These are phyloP conservation scores for Rhinichthys klamathensis DNA, from an alignment of 2,113 vertebrate genomes.

Conservation along the genomic window DNA sequence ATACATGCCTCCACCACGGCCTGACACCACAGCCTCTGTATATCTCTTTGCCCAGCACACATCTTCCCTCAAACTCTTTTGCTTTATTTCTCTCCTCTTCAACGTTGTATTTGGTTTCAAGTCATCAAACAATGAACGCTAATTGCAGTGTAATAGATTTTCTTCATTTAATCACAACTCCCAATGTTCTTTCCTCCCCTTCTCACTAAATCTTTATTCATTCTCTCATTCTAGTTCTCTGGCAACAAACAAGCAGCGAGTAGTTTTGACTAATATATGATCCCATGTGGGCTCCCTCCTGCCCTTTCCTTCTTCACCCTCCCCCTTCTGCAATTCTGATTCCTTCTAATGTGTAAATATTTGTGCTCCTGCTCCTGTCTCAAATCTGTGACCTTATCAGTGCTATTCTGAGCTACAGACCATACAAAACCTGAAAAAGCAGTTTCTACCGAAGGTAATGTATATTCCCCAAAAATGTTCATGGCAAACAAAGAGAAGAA, in stretches of 20 bases:
- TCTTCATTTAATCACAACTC: slow-evolving; percentile 15
- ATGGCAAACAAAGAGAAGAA: slow-evolving; percentile 20
- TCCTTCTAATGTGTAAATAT: slow-evolving; percentile 44
- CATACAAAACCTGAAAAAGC: slow-evolving; percentile 8
- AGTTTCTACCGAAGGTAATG: background rate
- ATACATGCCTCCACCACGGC: background rate
- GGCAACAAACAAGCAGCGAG: background rate
- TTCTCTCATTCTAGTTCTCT: slow-evolving; percentile 52
- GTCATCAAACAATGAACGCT: slow-evolving; percentile 16
- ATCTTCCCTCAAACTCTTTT: background rate
- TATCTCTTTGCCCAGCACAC: background rate
- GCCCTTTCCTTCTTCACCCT: background rate
- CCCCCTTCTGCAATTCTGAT: background rate
- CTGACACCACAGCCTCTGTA: background rate
- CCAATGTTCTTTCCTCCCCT: slow-evolving; percentile 21
- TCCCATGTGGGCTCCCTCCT: background rate
- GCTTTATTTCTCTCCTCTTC: slow-evolving; percentile 3
- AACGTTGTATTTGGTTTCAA: background rate
- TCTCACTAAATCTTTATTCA: slow-evolving; percentile 14
- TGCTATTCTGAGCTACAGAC: slow-evolving; percentile 42
- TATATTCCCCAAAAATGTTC: slow-evolving; percentile 23
- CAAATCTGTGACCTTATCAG: slow-evolving; percentile 39
- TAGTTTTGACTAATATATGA: slow-evolving; percentile 7
- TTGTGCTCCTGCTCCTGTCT: slow-evolving; percentile 27
- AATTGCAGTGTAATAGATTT: slow-evolving; percentile 15